These are phyloP conservation scores for Coregonus clupeaformis DNA, from an alignment of 2,113 vertebrate species.

Conservation along the genomic window DNA sequence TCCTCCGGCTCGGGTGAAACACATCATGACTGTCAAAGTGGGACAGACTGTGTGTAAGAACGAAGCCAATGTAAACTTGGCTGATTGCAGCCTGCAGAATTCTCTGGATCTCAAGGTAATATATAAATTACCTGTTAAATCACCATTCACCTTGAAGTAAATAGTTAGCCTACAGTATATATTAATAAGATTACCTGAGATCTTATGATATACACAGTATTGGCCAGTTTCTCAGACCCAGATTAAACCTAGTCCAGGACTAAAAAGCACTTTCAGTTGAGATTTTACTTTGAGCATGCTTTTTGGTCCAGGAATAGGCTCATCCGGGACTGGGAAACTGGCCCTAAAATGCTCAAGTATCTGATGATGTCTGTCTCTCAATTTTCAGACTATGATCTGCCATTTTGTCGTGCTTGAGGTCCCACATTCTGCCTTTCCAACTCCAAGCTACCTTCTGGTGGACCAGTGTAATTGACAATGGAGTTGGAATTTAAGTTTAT, in stretches of 20 bases:
- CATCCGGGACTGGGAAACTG: background rate
- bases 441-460: conserved; percentile 23
- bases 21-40: conserved; percentile 21
- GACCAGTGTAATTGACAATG: conserved; percentile 28
- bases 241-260: too few relatives aligned
- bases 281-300: too few relatives aligned
- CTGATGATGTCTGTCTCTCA: background rate
- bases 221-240: too few relatives aligned
- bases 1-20: conserved; percentile 46
- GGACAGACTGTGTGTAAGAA: conserved; percentile 46
- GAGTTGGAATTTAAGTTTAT: too few relatives aligned
- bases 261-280: too few relatives aligned
- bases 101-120: conserved; percentile 21
- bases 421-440: conserved; percentile 34
- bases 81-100: conserved; percentile 34
- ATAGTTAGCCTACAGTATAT: background rate
- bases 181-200: background rate
- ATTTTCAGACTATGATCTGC: conserved; percentile 45
- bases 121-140: background rate
- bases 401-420: conserved; percentile 42
- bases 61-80: conserved; percentile 8
- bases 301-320: too few relatives aligned
- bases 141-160: background rate
- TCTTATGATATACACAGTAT: too few relatives aligned
- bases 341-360: background rate